Base-by-base conservation (phyloP, 2,888 invertebrate genomes). In the Stratiomys singularior region DNA sequence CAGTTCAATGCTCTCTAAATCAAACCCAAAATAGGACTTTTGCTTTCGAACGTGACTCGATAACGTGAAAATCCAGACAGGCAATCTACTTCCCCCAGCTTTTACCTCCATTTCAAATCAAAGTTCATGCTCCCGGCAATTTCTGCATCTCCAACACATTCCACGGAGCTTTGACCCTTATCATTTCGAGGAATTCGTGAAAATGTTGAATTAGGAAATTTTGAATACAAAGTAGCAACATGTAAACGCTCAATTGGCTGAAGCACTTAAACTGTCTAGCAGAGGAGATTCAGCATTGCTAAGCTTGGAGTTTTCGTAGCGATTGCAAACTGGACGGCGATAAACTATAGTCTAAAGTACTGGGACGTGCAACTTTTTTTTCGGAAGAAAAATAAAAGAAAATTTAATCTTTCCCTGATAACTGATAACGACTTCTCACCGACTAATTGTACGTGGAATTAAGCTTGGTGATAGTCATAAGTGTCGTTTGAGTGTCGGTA, bases 101-200 rank as follows among this genome's bases (percentile, higher is more conserved):
- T 60, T 60, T 60, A 60, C 21, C 58, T 23, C 58, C 58, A 60
- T 13, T 5, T 60, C 58, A 18, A 66, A 66, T 25, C 69, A 47
- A 21, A 69, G 69, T 69, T n/a, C 67, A 27, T 25, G 25, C 47
- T 15, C n/a, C 28, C 15, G 25, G 23, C 25, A 5, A 27, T 47
- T 3, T 30, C 25, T 46, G 47, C 47, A n/a, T 3, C 37, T 5
- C 5, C 37, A 37, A 37, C 37, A 18, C 47, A 9, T n/a, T n/a
- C n/a, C n/a, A n/a, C 25, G 25, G 47, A 69, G 30, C 69, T 69
- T 69, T 69, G 69, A 69, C 44, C 69, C 47, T 69, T 21, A 25
- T 47, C 44, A 5, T 47, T 30, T 64, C 4, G 58, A 60, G 25
- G 11, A 18, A 18, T 18, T 60, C 25, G 25, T 60, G 58, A 60